These are phyloP conservation scores for Drosophila setosimentum DNA, from an alignment of 2,888 invertebrate genomes.

Conservation along the genomic window DNA sequence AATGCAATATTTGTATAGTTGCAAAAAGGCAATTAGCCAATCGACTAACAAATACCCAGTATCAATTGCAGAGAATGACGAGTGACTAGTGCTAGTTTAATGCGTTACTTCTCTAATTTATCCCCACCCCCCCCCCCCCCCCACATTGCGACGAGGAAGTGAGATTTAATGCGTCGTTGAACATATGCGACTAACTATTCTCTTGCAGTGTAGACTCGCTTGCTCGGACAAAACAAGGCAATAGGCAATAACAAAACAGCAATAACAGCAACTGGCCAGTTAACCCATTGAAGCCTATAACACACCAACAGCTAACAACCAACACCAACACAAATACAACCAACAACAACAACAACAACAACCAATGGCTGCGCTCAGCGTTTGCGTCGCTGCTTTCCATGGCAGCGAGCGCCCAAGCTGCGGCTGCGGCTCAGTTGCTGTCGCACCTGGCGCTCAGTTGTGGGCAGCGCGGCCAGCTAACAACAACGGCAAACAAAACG, in stretches of 20 bases:
- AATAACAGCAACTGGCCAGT: constrained; percentile 33
- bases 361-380: constrained; percentile 41
- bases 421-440: constrained; percentile 45
- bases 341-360: not conserved
- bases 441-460: constrained; percentile 77
- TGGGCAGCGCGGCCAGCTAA: constrained; percentile 67
- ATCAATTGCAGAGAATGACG: not conserved
- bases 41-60: not conserved
- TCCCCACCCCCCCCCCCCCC: too few species aligned
- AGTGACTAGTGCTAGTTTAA: not conserved
- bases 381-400: constrained; percentile 30
- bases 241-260: constrained; percentile 35
- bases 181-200: not conserved
- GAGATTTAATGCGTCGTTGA: not conserved
- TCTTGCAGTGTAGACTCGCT: constrained; percentile 8
- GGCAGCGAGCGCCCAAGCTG: constrained; percentile 48
- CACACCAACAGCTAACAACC: not conserved
- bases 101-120: not conserved
- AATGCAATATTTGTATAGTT: not conserved
- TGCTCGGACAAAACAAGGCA: constrained; percentile 30
- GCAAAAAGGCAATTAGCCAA: not conserved
- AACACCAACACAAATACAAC: constrained; percentile 1
- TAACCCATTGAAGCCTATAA: constrained; percentile 59
- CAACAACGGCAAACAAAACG: constrained; percentile 68
- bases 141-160: not conserved